phyloP scores from a whole-genome alignment of 2,888 invertebrate genomes.

The Hartigia nigra region DNA sequence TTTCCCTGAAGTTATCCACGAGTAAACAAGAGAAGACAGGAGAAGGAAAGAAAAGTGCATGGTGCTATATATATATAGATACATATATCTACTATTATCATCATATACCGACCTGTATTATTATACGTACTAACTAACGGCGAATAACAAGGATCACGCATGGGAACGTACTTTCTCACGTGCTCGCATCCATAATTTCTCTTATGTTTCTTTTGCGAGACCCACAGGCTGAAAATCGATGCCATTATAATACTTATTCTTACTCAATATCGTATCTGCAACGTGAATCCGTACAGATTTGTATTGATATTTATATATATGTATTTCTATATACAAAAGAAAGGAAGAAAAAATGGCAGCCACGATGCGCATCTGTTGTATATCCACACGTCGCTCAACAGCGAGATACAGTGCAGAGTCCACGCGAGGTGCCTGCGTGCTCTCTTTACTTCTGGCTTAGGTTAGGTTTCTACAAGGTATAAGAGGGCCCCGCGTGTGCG shows the following conservation, averaged over 20 bases:
- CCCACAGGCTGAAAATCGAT: neutral
- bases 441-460: constrained; percentile 1
- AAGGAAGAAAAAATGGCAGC: neutral
- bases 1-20: neutral
- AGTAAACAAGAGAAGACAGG: neutral
- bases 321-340: neutral
- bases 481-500: constrained; percentile 21
- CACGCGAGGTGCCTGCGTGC: neutral
- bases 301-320: neutral
- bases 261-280: neutral
- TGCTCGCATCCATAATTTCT: neutral
- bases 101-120: neutral
- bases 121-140: neutral
- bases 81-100: neutral
- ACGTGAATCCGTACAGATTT: neutral
- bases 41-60: neutral
- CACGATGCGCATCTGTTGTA: constrained; percentile 1
- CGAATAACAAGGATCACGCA: neutral
- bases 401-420: neutral
- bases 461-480: neutral
- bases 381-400: neutral
- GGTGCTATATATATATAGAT: neutral
- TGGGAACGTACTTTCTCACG: neutral
- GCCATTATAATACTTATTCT: neutral
- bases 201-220: neutral